Conservation (phyloP, 2,888 invertebrate genomes). For the Linnaemya tessellans region DNA sequence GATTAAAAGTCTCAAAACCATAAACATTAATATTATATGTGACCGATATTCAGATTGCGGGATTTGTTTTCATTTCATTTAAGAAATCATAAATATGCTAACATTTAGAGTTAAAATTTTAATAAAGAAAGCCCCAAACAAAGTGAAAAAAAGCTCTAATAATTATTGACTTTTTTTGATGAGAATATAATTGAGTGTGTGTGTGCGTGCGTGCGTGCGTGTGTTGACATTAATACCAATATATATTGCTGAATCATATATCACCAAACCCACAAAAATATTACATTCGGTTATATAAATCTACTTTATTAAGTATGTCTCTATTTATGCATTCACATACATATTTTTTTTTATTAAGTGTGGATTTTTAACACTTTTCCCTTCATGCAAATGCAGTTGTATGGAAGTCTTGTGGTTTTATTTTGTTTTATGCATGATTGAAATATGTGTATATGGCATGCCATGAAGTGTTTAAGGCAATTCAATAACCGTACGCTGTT, state of each 20-base stretch:
- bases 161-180: conserved; percentile 11
- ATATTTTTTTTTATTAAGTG: conserved; percentile 39
- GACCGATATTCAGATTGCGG: conserved; percentile 1
- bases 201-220: neutral
- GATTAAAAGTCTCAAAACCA: conserved; percentile 14
- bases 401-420: conserved; percentile 44
- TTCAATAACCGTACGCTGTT: conserved; percentile 37
- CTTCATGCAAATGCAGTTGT: conserved; percentile 11
- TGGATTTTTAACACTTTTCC: conserved; percentile 22
- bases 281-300: neutral
- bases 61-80: conserved; percentile 1
- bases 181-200: neutral
- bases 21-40: conserved; percentile 12
- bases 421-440: conserved; percentile 40
- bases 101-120: conserved; percentile 1
- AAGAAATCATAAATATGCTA: conserved; percentile 38
- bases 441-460: conserved; percentile 32
- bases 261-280: conserved; percentile 14
- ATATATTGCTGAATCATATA: conserved; percentile 61
- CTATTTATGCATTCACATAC: conserved; percentile 20
- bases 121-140: neutral
- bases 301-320: conserved; percentile 27
- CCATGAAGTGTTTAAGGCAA: neutral
- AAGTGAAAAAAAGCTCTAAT: conserved; percentile 39
- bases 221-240: conserved; percentile 65